Evolutionary conservation across 2,113 vertebrate species (phyloP).

Genomic region (Pavo muticus): DNA sequence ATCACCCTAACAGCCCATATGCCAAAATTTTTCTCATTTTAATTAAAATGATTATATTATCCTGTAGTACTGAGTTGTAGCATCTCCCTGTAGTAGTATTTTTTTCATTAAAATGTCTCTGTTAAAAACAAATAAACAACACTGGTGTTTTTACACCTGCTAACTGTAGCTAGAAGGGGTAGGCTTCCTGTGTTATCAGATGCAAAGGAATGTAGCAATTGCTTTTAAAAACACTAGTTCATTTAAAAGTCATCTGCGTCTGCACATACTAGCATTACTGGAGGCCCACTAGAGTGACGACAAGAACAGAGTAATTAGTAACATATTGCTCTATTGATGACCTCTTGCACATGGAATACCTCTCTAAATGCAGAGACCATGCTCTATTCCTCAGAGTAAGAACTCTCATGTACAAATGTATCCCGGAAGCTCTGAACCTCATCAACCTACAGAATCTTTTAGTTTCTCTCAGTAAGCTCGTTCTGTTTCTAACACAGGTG

Average conservation of each 20-base stretch:
- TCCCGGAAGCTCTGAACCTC: neutral
- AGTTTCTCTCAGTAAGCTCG: neutral
- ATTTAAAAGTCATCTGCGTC: neutral
- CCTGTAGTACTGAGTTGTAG: neutral
- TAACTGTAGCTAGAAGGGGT: neutral
- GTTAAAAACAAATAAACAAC: neutral
- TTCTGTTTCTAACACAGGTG: neutral
- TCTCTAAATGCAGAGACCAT: neutral
- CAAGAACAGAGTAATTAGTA: neutral
- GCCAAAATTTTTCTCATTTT: neutral
- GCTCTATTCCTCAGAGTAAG: neutral
- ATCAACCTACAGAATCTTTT: neutral
- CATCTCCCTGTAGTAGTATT: neutral
- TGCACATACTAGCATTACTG: neutral
- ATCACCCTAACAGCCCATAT: neutral
- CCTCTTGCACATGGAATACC: neutral
- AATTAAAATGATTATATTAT: neutral
- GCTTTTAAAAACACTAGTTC: neutral
- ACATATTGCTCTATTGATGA: rapidly evolving
- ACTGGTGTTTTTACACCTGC: neutral
- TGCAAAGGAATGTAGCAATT: neutral
- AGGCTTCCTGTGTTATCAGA: neutral
- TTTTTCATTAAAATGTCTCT: neutral
- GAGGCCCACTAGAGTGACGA: neutral
- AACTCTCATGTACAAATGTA: neutral